A percentile compares a stretch with the other conserved stretches of the same genome.
Conservation (phyloP, 2,797 vertebrate genomes). For the Gambelia wislizenii region DNA sequence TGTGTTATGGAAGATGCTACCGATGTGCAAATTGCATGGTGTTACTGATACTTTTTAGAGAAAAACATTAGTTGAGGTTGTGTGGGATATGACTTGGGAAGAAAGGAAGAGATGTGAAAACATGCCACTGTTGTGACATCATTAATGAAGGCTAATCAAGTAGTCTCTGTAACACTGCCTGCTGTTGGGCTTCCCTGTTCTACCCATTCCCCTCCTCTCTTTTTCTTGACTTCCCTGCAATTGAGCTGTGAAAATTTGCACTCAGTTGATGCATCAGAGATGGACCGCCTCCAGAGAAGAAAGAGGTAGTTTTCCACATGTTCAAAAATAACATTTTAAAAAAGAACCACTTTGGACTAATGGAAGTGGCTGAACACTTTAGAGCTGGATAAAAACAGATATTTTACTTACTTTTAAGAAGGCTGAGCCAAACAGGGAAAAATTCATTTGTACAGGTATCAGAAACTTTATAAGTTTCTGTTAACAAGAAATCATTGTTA, state of each 20-base stretch:
- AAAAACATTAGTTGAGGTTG: conserved; percentile 37
- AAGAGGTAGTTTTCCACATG: conserved; percentile 2
- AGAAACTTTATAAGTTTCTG: not conserved
- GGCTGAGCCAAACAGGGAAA: not conserved
- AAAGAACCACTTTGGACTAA: not conserved
- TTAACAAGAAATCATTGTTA: not conserved
- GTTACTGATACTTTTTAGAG: conserved; percentile 42
- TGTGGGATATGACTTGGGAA: conserved; percentile 28
- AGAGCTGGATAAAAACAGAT: not conserved
- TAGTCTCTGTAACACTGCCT: not conserved
- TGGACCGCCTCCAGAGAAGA: not conserved
- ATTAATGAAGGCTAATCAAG: conserved; percentile 10
- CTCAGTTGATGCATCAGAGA: not conserved
- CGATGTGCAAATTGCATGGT: conserved; percentile 37
- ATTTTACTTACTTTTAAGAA: not conserved
- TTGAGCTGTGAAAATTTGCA: conserved; percentile 39
- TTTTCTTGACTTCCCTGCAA: conserved; percentile 1
- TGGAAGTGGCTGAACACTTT: not conserved
- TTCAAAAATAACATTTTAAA: not conserved
- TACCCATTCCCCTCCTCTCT: not conserved
- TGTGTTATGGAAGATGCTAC: conserved; percentile 31
- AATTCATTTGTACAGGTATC: not conserved
- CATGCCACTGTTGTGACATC: conserved; percentile 24
- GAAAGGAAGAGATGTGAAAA: conserved; percentile 38
- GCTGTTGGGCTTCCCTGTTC: not conserved